Conservation (phyloP, 2,797 vertebrate species). For the Leptoclinus maculatus region DNA sequence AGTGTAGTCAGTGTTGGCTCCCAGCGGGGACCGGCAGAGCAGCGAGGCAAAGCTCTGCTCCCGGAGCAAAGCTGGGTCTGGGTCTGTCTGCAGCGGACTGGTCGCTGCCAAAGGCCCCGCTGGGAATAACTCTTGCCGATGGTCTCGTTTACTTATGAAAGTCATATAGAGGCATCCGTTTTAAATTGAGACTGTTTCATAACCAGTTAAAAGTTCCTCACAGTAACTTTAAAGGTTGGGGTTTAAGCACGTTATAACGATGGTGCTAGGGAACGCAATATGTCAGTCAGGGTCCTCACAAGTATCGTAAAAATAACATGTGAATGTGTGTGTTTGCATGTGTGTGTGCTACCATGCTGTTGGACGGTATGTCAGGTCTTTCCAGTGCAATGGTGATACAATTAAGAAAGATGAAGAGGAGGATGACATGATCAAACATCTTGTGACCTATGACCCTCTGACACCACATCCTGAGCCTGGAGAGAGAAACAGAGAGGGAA, state of each 20-base stretch:
- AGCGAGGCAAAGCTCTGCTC: no score
- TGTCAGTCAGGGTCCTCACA: constrained; percentile 1
- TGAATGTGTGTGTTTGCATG: neutral
- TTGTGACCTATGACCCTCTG: constrained; percentile 94
- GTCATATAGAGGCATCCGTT: neutral
- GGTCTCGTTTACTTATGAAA: neutral
- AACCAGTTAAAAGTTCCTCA: neutral
- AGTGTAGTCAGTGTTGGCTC: neutral
- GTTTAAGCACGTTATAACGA: neutral
- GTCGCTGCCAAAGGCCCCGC: neutral
- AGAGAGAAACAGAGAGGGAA: neutral
- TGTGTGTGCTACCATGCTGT: constrained; percentile 88
- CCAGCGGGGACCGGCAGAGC: no score
- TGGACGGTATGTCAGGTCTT: constrained; percentile 89
- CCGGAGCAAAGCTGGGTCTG: no score
- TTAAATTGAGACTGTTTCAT: neutral
- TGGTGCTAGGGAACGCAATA: neutral
- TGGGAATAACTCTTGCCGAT: neutral
- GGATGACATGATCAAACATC: constrained; percentile 95
- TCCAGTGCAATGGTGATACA: constrained; percentile 98
- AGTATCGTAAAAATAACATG: neutral
- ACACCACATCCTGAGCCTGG: constrained; percentile 90
- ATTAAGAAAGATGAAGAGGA: constrained; percentile 99
- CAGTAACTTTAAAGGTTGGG: neutral
- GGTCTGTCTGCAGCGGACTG: neutral